Evolutionary conservation across 1,140 invertebrate species (phyloP), one percentile per base, ranked within the genome.

Genomic region (Drosophila cardini): DNA sequence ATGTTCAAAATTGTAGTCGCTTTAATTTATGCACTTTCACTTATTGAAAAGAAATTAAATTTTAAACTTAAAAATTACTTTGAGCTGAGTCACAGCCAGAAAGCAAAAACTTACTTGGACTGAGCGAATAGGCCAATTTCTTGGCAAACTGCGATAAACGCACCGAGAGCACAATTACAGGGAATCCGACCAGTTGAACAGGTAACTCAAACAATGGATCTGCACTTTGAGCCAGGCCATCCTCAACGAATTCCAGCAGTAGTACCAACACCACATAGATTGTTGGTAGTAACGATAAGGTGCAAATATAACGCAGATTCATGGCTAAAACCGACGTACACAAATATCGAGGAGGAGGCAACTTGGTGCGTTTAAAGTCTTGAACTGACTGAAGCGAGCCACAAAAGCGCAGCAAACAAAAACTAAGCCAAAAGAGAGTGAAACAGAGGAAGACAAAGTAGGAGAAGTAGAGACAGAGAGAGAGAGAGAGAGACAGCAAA

Each of bases 121-220:
- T 96, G 38, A 97, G 92, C 10, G 96, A 95, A 89, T 97, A 97
- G 10, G 95, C 94, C 43, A 97, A 92, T 91, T 97, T 97, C 92
- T 96, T 97, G 53, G 96, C 94, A 80, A 97, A 97, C 92, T 96
- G 96, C 1, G 95, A 94, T 43, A 97, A 92, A 84, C 96, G 93
- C n/a, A 97, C 96, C 2, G 96, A 95, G 21, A 96, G 87, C 53
- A 97, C 96, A 76, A 97, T 97, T 38, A 97, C 94, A 0, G 96
- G 96, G 83, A 97, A 97, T 46, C 96, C 96, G 7, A 97, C 93
- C 38, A 97, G 92, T 90, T 97, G 96, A 9, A 97, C 95, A 1
- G 96, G 96, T 42, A 97, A 78, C 87, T 96, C 95, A 80, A 97
- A 96, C 0, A 93, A 78, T 11, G 94, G 94, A 80, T 96, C 95